Base-by-base conservation (phyloP, 2,113 vertebrate species). In the Elachura formosa region DNA sequence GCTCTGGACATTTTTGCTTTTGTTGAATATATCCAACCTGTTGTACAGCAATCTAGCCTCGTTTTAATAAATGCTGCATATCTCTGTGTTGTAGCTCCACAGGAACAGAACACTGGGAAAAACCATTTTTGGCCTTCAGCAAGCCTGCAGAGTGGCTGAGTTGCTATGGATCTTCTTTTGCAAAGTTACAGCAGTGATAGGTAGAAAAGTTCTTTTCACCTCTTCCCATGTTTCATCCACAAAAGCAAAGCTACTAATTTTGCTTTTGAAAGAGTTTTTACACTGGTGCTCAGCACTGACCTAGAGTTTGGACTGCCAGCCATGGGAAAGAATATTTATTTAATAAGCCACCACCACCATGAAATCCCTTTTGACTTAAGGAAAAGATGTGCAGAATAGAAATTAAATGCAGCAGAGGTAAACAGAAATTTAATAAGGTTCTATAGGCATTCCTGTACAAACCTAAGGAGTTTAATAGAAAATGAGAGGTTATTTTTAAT, bases 401-500 rank as follows among this genome's bases (percentile, higher is more conserved):
- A 91, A 94, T 91, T 26, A 94, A 96, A 85, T 41, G 59, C 20
- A 81, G 48, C 52, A 77, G 75, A 87, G 40, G 72, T 95, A 95
- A 96, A 96, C 76, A 94, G 87, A 96, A 91, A 91, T 80, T 76
- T 91, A 95, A 96, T 91, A 84, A 86, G 55, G 36, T 96, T 96
- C 87, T 91, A 34, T 89, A 96, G 93, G 94, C 90, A 93, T 88
- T 83, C 56, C 61, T 96, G 64, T 75, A 49, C 78, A 94, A 96
- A 96, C 68, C 36, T 38, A 43, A 68, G 72, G 79, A 94, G 61
- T 93, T 95, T 84, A 94, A 92, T 84, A 84, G 90, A 93, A 96
- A 95, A 93, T 2, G 45, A 90, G 76, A 89, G n/a, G 82, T 88
- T 95, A 92, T 94, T 97, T 96, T 91, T 93, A 96, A 94, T 97